Base-by-base conservation (phyloP, 2,113 vertebrate genomes). In the Psophia crepitans region DNA sequence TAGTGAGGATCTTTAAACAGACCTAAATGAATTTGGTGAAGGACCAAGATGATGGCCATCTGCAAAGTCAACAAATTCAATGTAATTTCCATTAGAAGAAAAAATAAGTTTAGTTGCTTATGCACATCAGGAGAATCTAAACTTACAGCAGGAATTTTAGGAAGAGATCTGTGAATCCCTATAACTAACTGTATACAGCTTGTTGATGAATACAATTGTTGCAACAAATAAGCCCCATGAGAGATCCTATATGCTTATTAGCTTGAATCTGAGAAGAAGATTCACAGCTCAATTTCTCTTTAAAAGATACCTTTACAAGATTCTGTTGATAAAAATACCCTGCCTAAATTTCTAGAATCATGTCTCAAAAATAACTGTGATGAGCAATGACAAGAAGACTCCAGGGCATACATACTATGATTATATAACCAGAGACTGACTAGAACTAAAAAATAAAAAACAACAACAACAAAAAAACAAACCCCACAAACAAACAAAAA, bases 271-370 rank as follows among this genome's bases (percentile, higher is more conserved):
- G 68, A 74, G 49, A 41, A 16, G 19, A 84, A 83, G 48, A 85
- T 58, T 35, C 53, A 82, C 30, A 85, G 65, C 41, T 92, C 43
- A 54, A 21, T 88, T 88, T 88, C 78, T 68, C 84, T 84, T 90
- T 91, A 82, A 94, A 87, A 94, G 61, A 65, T 53, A 94, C 86
- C 54, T 70, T 93, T 65, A 61, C 20, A 83, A 83, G 78, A 92
- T 85, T 88, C 41, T 83, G 63, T 41, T 86, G 63, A 76, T 92
- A 84, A 95, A 95, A 94, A 85, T 85, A 88, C 17, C 58, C 48
- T 60, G 65, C 58, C 44, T 88, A 44, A 71, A 90, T 60, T 95
- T 96, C 54, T 53, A 90, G 70, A 93, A 77, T 64, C 61, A 48
- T 37, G 41, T 93, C 90, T 93, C 48, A 92, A 71, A 73, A 82